Evolutionary conservation across 2,888 invertebrate species (phyloP).

Genomic region (Helicoverpa assulta): DNA sequence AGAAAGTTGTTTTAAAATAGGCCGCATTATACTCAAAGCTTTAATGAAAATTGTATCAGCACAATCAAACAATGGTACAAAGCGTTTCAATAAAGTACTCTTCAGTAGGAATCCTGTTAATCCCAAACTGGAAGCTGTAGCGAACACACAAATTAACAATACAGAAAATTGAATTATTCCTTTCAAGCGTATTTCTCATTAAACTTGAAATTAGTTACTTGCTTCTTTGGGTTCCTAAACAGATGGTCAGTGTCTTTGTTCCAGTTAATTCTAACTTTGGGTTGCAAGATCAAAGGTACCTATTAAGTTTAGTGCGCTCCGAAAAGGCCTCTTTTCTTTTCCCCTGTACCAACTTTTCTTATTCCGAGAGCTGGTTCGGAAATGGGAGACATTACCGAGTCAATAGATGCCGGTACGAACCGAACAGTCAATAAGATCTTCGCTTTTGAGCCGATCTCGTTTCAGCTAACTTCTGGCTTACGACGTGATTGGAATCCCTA

Average conservation of each 20-base stretch:
- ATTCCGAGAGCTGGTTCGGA: conserved; percentile 86
- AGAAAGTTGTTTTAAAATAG: conserved; percentile 46
- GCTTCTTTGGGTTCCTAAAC: conserved; percentile 76
- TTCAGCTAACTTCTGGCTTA: conserved; percentile 79
- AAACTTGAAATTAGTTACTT: conserved; percentile 84
- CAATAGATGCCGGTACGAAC: conserved; percentile 84
- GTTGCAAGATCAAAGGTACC: conserved; percentile 85
- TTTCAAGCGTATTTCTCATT: conserved; percentile 83
- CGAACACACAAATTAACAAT: conserved; percentile 67
- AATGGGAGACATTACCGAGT: conserved; percentile 88
- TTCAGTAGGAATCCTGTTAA: conserved; percentile 72
- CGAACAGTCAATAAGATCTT: conserved; percentile 84
- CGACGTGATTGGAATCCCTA: conserved; percentile 77
- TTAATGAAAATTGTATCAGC: conserved; percentile 61
- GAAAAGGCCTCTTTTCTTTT: conserved; percentile 84
- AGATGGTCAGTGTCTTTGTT: conserved; percentile 84
- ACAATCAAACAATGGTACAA: conserved; percentile 57
- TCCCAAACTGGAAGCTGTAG: conserved; percentile 54
- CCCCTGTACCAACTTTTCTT: conserved; percentile 85
- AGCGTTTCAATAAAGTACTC: conserved; percentile 63
- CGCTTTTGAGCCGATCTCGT: conserved; percentile 81
- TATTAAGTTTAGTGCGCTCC: conserved; percentile 83
- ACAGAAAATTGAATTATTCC: conserved; percentile 84
- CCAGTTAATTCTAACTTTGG: conserved; percentile 85
- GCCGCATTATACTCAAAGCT: conserved; percentile 33